These are phyloP conservation scores for Drosophila azteca DNA, from an alignment of 1,140 invertebrate species.

Conservation along the genomic window DNA sequence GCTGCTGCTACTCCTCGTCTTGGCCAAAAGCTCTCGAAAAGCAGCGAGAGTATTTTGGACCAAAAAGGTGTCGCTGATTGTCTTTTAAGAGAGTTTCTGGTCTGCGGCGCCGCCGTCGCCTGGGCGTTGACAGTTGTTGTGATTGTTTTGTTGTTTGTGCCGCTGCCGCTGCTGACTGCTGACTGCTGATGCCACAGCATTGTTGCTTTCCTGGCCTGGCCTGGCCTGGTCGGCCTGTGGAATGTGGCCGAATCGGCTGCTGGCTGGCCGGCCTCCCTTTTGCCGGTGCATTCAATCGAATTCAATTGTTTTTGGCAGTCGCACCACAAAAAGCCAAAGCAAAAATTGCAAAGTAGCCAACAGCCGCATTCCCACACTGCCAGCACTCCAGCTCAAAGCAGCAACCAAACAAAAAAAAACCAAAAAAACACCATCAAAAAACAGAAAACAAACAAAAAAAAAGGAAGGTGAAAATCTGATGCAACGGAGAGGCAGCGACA, in stretches of 20 bases:
- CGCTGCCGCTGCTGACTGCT: constrained; percentile 30
- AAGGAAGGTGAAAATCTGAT: constrained; percentile 1
- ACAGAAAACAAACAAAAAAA: constrained; percentile 10
- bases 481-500: background rate
- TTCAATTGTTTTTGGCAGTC: constrained; percentile 82
- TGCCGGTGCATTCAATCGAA: constrained; percentile 81
- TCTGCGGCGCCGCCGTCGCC: constrained; percentile 73
- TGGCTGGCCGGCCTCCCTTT: constrained; percentile 37
- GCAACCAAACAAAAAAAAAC: background rate
- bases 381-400: constrained; percentile 21
- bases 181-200: constrained; percentile 29
- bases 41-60: constrained; percentile 78
- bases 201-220: constrained; percentile 60
- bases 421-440: background rate
- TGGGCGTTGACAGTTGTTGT: constrained; percentile 78
- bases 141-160: constrained; percentile 78
- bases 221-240: constrained; percentile 64
- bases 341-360: constrained; percentile 71
- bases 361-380: constrained; percentile 72
- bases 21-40: constrained; percentile 21
- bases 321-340: constrained; percentile 42
- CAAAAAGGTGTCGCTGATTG: constrained; percentile 83
- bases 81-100: constrained; percentile 80
- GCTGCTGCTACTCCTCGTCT: constrained; percentile 16
- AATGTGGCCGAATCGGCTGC: constrained; percentile 50